Percentiles rank a stretch among this genome's conserved stretches.
phyloP scores from a whole-genome alignment of 2,888 invertebrate species.

The Limnephilus auricula region DNA sequence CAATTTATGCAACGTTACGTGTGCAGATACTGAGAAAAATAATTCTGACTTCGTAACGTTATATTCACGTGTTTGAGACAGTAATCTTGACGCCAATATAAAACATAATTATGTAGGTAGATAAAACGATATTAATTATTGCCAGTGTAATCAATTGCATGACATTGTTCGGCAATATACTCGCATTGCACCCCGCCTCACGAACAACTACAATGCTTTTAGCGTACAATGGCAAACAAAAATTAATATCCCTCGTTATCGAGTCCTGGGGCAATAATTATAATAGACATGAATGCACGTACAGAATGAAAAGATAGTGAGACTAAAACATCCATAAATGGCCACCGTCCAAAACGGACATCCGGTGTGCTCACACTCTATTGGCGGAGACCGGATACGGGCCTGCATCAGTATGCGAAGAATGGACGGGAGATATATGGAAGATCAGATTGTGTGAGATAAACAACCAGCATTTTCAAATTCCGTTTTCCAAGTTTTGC shows the following conservation, averaged over 20 bases:
- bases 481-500: background rate
- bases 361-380: constrained; percentile 41
- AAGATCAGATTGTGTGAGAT: constrained; percentile 28
- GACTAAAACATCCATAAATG: constrained; percentile 35
- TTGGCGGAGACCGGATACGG: constrained; percentile 34
- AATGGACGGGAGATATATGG: constrained; percentile 10
- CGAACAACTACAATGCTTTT: background rate
- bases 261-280: constrained; percentile 26
- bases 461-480: background rate
- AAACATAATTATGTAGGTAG: background rate
- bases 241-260: constrained; percentile 16
- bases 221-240: background rate
- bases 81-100: background rate
- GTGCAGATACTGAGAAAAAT: background rate
- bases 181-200: background rate
- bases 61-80: background rate
- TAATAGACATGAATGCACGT: background rate
- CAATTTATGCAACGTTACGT: background rate
- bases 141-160: background rate
- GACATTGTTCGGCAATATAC: background rate
- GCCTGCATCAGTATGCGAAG: constrained; percentile 40
- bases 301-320: constrained; percentile 22
- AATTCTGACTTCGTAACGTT: background rate
- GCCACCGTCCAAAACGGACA: constrained; percentile 36
- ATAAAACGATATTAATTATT: background rate